These are phyloP conservation scores for Percopsis transmontana DNA, from an alignment of 2,113 vertebrate species.

Conservation along the genomic window DNA sequence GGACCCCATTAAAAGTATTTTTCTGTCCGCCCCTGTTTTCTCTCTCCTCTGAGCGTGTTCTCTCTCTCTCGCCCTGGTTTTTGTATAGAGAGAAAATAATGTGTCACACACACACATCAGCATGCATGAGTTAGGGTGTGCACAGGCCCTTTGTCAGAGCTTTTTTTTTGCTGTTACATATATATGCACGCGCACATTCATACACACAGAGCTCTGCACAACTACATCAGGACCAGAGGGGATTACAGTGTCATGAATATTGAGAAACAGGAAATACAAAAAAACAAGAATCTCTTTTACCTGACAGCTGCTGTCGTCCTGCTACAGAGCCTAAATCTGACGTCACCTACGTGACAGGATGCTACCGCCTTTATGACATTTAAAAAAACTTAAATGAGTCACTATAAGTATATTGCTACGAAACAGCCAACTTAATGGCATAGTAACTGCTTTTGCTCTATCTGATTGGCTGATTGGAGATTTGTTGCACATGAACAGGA, in stretches of 20 bases:
- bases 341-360: no score
- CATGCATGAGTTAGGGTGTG: not conserved
- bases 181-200: not conserved
- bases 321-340: no score
- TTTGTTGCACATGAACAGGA: no score
- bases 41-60: conserved; percentile 14
- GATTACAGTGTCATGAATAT: not conserved
- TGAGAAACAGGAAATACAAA: no score
- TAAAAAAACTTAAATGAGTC: no score
- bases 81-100: conserved; percentile 11
- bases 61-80: conserved; percentile 1
- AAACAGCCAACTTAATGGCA: no score
- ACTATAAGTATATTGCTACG: no score
- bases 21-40: conserved; percentile 39
- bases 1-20: conserved; percentile 67
- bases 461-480: no score
- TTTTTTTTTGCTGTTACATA: not conserved
- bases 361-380: no score
- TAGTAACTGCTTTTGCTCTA: no score
- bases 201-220: not conserved
- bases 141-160: not conserved
- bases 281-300: no score
- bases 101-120: not conserved
- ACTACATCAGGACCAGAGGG: not conserved
- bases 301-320: not conserved